These are phyloP conservation scores for Drosophila nannoptera DNA, from an alignment of 1,140 invertebrate species.

Conservation along the genomic window DNA sequence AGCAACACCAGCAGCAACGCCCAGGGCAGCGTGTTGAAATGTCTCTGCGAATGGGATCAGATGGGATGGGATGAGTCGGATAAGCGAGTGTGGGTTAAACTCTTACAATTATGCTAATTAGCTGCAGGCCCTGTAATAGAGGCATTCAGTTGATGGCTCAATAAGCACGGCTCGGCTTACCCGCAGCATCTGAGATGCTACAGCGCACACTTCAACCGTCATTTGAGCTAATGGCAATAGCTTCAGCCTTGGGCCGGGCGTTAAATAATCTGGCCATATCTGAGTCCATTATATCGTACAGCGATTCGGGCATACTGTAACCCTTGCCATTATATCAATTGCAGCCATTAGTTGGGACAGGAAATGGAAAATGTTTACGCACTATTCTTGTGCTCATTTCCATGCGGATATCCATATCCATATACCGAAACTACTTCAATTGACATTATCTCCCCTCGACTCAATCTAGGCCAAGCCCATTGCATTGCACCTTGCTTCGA, in stretches of 20 bases:
- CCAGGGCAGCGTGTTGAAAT: conserved; percentile 61
- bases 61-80: not conserved
- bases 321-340: not conserved
- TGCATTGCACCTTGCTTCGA: too few relatives aligned
- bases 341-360: not conserved
- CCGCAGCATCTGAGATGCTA: conserved; percentile 15
- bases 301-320: conserved; percentile 1
- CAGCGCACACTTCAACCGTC: conserved; percentile 51
- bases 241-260: conserved; percentile 9
- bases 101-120: conserved; percentile 21
- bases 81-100: conserved; percentile 5
- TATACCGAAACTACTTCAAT: too few relatives aligned
- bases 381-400: too few relatives aligned
- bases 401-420: too few relatives aligned
- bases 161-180: conserved; percentile 33
- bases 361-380: too few relatives aligned
- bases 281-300: not conserved
- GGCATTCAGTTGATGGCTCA: conserved; percentile 52
- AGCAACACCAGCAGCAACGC: conserved; percentile 52
- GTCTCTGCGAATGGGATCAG: conserved; percentile 42
- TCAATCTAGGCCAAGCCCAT: too few relatives aligned
- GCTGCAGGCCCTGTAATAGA: conserved; percentile 30
- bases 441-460: too few relatives aligned
- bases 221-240: conserved; percentile 51
- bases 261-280: conserved; percentile 16